A percentile compares a stretch with the other conserved stretches of the same genome.
These are phyloP conservation scores for Ferrisia virgata DNA, from an alignment of 2,888 invertebrate genomes.

Conservation along the genomic window DNA sequence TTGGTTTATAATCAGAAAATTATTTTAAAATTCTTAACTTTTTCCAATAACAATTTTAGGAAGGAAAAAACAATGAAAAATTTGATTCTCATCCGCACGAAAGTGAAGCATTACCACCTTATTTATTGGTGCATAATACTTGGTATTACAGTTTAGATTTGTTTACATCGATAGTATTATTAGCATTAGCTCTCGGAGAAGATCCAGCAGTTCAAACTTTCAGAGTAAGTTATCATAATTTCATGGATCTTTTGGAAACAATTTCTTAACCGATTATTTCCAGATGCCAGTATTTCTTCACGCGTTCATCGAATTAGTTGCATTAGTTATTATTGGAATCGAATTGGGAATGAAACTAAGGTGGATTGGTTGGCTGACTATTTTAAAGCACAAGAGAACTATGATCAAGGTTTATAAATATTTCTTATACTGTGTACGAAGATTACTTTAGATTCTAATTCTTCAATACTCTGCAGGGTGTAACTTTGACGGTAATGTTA, in stretches of 20 bases:
- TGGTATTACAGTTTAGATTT: conserved; percentile 84
- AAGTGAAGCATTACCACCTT: conserved; percentile 78
- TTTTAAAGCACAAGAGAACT: conserved; percentile 78
- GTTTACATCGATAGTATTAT: conserved; percentile 68
- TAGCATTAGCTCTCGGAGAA: conserved; percentile 75
- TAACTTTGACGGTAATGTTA: conserved; percentile 75
- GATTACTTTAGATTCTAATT: not conserved
- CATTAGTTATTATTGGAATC: conserved; percentile 70
- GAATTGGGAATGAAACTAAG: conserved; percentile 75
- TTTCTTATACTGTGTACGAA: not conserved
- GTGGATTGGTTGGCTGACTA: conserved; percentile 83
- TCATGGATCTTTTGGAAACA: not conserved
- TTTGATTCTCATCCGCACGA: conserved; percentile 83
- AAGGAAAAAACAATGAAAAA: conserved; percentile 87
- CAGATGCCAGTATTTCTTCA: conserved; percentile 75
- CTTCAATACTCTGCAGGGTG: conserved; percentile 58
- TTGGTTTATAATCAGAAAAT: not conserved
- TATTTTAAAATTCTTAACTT: not conserved
- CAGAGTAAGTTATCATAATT: conserved; percentile 55
- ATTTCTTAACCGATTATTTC: conserved; percentile 41
- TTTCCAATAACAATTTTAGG: conserved; percentile 57
- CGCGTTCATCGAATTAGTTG: conserved; percentile 74
- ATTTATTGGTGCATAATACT: conserved; percentile 79
- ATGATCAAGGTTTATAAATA: conserved; percentile 65
- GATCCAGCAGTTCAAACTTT: conserved; percentile 74